Evolutionary conservation across 2,888 invertebrate species (phyloP).

Genomic region (Leucoptera coffeella): DNA sequence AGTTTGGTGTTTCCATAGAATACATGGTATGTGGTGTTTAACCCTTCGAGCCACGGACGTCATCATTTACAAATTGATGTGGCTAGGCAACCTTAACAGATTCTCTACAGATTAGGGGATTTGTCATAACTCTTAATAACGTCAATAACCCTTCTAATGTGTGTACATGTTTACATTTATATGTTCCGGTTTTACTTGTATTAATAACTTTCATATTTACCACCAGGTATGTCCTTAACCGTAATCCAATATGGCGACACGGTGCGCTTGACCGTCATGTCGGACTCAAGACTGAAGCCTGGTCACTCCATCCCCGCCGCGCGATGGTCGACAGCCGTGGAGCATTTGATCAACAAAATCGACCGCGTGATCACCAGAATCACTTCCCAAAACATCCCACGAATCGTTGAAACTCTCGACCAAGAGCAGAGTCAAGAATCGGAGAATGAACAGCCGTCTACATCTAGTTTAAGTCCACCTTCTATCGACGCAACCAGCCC

Average conservation of each 20-base stretch:
- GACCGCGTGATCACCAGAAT: constrained; percentile 36
- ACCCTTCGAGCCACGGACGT: too few relatives aligned
- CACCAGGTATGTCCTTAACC: constrained; percentile 65
- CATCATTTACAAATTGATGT: too few relatives aligned
- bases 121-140: too few relatives aligned
- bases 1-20: too few relatives aligned
- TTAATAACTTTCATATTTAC: not conserved
- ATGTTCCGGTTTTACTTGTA: too few relatives aligned
- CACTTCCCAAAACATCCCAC: constrained; percentile 15
- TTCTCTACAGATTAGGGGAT: too few relatives aligned
- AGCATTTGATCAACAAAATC: constrained; percentile 25
- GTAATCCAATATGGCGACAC: constrained; percentile 62
- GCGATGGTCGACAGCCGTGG: constrained; percentile 31
- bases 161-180: too few relatives aligned
- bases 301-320: constrained; percentile 52
- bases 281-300: constrained; percentile 63
- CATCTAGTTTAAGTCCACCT: constrained; percentile 19
- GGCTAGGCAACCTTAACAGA: too few relatives aligned
- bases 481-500: constrained; percentile 18
- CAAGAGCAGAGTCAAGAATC: constrained; percentile 6
- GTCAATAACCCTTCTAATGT: too few relatives aligned
- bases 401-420: constrained; percentile 10
- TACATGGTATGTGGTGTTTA: too few relatives aligned
- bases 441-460: constrained; percentile 5
- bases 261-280: constrained; percentile 64